phyloP scores from a whole-genome alignment of 2,113 vertebrate genomes.

The Gnathonemus echidnorhynchus region DNA sequence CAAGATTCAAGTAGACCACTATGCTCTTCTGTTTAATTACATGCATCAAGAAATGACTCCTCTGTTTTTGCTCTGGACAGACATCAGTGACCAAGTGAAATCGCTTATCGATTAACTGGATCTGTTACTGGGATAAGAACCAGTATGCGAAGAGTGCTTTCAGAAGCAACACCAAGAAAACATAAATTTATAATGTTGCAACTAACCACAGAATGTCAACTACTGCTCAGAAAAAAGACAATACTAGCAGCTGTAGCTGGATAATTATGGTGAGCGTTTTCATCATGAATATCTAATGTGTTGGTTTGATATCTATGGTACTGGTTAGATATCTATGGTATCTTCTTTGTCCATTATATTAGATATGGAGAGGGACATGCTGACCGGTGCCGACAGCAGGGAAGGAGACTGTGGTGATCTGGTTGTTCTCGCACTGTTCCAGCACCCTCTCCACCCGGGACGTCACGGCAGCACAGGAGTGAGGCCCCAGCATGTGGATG shows the following conservation, averaged over 20 bases:
- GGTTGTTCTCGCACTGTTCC: constrained; percentile 43
- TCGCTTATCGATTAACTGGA: background rate
- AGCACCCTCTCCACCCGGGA: constrained; percentile 41
- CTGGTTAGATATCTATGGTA: background rate
- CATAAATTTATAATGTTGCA: background rate
- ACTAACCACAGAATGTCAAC: background rate
- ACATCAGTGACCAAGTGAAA: background rate
- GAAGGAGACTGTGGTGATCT: constrained; percentile 46
- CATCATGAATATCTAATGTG: background rate
- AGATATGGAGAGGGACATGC: background rate
- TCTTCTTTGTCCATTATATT: background rate
- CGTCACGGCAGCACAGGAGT: constrained; percentile 4
- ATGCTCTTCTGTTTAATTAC: background rate
- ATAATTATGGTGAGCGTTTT: background rate
- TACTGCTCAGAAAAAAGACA: background rate
- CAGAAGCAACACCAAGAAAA: background rate
- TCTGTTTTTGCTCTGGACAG: background rate
- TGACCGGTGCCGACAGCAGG: constrained; percentile 50
- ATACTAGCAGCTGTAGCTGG: background rate
- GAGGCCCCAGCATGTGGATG: constrained; percentile 46
- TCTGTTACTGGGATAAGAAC: background rate
- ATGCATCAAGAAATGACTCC: background rate
- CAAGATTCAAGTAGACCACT: background rate
- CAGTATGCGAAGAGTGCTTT: background rate
- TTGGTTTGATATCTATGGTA: background rate